A percentile compares a stretch with the other conserved stretches of the same genome.
Conservation (phyloP, 2,113 vertebrate genomes). For the Phycodurus eques region DNA sequence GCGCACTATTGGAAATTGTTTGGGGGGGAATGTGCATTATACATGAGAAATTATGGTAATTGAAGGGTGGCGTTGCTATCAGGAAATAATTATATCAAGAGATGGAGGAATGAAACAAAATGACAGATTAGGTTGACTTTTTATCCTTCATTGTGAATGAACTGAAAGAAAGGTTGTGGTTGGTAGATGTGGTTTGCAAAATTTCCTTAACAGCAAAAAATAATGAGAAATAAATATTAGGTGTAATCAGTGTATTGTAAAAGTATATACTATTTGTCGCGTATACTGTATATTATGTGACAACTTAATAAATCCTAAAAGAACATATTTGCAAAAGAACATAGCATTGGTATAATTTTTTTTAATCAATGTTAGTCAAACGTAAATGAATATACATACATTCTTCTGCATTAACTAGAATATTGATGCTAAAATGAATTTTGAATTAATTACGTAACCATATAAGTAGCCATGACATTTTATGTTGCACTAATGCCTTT, state of each 20-base stretch:
- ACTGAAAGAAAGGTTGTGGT: not conserved
- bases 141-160: not conserved
- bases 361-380: not conserved
- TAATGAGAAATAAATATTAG: not conserved
- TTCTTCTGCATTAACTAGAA: not conserved
- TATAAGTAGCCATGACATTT: not conserved
- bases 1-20: too few species aligned
- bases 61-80: constrained; percentile 1
- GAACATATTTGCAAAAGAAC: not conserved
- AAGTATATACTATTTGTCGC: not conserved
- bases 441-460: not conserved
- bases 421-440: not conserved
- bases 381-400: not conserved
- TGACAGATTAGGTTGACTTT: not conserved
- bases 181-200: not conserved
- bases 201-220: not conserved
- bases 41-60: not conserved
- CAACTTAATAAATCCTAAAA: not conserved
- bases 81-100: not conserved
- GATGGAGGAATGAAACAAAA: not conserved
- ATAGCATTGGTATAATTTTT: too few species aligned
- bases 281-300: not conserved
- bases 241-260: not conserved
- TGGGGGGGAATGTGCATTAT: not conserved
- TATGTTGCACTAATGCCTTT: not conserved